A percentile compares a stretch with the other conserved stretches of the same genome.
Conservation (phyloP, 2,888 invertebrate species). For the Drosophila tripunctata region DNA sequence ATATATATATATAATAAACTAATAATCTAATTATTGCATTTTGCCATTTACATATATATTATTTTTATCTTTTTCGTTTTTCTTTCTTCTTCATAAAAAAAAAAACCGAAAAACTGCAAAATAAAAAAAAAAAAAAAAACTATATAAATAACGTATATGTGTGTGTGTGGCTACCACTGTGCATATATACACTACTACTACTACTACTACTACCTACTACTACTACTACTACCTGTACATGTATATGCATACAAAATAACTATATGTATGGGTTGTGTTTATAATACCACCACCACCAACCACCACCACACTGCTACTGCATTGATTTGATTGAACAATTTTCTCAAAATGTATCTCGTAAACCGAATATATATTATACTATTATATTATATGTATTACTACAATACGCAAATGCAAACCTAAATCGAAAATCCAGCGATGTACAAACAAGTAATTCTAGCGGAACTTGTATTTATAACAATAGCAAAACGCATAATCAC, state of each 20-base stretch:
- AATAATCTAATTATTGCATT: slow-evolving; percentile 84
- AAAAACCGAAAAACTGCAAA: slow-evolving; percentile 71
- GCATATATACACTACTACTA: slow-evolving; percentile 78
- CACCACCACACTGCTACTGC: slow-evolving; percentile 81
- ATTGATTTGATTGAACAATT: slow-evolving; percentile 83
- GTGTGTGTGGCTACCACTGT: slow-evolving; percentile 80
- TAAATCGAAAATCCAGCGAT: slow-evolving; percentile 83
- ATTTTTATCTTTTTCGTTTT: slow-evolving; percentile 84
- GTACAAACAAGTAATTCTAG: slow-evolving; percentile 84
- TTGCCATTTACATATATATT: slow-evolving; percentile 84
- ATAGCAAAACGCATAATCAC: slow-evolving; percentile 82
- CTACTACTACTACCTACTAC: slow-evolving; percentile 69
- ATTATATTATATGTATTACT: slow-evolving; percentile 66
- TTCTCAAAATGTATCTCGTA: slow-evolving; percentile 80
- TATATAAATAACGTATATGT: slow-evolving; percentile 79
- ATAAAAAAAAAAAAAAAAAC: slow-evolving; percentile 61
- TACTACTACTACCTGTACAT: slow-evolving; percentile 75
- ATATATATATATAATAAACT: slow-evolving; percentile 78
- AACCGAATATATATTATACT: slow-evolving; percentile 70
- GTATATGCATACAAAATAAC: slow-evolving; percentile 81
- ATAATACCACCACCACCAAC: slow-evolving; percentile 78
- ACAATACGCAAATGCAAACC: slow-evolving; percentile 67
- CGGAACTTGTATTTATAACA: slow-evolving; percentile 83
- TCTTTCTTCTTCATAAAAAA: slow-evolving; percentile 84
- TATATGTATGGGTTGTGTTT: slow-evolving; percentile 81